Evolutionary conservation across 2,113 vertebrate species (phyloP).

Genomic region (Benitochromis conjunctus): DNA sequence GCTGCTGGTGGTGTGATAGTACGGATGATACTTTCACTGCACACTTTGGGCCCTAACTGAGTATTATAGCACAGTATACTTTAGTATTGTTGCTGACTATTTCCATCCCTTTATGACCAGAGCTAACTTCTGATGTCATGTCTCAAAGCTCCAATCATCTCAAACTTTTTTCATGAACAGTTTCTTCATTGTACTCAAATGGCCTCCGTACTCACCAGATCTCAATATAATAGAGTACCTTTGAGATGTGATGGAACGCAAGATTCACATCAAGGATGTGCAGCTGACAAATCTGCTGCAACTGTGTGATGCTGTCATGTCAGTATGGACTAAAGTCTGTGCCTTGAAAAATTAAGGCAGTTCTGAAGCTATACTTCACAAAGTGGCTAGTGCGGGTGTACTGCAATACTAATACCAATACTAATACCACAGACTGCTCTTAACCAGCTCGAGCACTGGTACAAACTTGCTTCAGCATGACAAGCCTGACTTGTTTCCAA

Average conservation of each 20-base stretch:
- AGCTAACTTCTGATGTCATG: not conserved
- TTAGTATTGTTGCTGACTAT: not conserved
- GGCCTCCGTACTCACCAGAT: not conserved
- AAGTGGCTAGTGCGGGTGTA: not conserved
- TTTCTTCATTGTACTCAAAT: not conserved
- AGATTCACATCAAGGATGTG: not conserved
- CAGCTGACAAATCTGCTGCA: not conserved
- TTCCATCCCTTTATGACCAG: not conserved
- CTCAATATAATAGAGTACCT: not conserved
- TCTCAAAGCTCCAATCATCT: rapidly evolving
- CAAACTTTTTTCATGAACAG: not conserved
- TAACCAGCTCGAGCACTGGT: not conserved
- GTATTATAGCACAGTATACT: not conserved
- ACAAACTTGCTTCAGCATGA: not conserved
- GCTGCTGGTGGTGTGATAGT: not conserved
- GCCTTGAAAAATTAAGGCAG: not conserved
- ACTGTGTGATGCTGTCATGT: not conserved
- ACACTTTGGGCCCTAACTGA: not conserved
- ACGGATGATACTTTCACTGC: not conserved
- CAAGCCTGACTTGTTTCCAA: not conserved
- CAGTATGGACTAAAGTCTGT: not conserved
- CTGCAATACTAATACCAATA: not conserved
- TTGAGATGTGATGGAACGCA: not conserved
- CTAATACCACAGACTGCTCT: not conserved
- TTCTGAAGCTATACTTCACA: not conserved